Base-by-base conservation (phyloP, 2,113 vertebrate species). In the Hemichromis elongatus region DNA sequence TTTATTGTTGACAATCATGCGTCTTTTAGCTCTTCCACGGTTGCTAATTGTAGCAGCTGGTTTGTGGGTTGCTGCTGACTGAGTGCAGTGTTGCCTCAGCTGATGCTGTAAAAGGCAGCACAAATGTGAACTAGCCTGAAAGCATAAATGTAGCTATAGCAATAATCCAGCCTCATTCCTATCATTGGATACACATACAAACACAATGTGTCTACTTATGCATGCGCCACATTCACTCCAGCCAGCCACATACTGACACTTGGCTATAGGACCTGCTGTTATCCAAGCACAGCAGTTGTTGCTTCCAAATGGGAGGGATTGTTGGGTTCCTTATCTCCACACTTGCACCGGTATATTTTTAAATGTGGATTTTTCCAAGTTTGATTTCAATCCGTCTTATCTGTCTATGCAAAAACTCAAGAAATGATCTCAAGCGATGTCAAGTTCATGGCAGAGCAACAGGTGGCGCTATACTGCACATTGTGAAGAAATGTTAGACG, bases 361-460 rank as follows among this genome's bases (percentile, higher is more conserved):
- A 13, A 63, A 63, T 37, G 10, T 0, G 59, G 59, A 40, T 9
- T 40, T 0, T 68, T 24, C 10, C 18, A 12, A n/a, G 59, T 37
- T 63, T 63, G 0, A 63, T 63, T 63, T 37, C 2, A 68, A 68
- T 42, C 11, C n/a, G n/a, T n/a, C n/a, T 2, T 42, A 12, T 42
- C 40, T 13, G 10, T 42, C 40, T 4, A 42, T n/a, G 40, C 1
- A 0, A 9, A 68, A 68, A 24, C 7, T 40, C 5, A 68, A 42
- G 37, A 42, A 42, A 68, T 40, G 7, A 68, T 16, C 2, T 24
- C 35, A 1, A 68, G 61, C 0, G 35, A 14, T 9, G 12, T 68
- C 61, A 68, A 68, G n/a, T 14, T 40, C 4, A 68, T 42, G 63
- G 12, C 35, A 68, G 35, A 42, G n/a, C 1, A 2, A 68, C 63